Evolutionary conservation across 1,140 invertebrate genomes (phyloP).

Genomic region (Brachionus angularis): DNA sequence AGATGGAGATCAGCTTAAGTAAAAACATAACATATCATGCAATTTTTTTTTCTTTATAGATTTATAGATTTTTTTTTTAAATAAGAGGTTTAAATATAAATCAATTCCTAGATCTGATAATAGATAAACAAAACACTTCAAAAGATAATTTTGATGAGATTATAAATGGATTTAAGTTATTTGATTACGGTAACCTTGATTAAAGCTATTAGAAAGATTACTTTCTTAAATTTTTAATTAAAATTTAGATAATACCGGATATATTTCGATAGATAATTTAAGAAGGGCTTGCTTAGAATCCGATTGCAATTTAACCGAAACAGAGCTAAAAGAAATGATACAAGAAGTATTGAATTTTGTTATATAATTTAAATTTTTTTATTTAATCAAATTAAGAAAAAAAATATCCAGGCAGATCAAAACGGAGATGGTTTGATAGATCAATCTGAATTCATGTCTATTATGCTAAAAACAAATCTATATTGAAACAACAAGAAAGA

Average conservation of each 20-base stretch:
- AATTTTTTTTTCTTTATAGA: too few species aligned
- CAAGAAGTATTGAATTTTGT: conserved; percentile 47
- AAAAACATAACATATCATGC: too few species aligned
- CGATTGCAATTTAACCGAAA: conserved; percentile 51
- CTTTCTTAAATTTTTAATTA: not conserved
- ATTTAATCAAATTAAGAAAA: not conserved
- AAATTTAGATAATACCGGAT: conserved; percentile 48
- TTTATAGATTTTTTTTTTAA: too few species aligned
- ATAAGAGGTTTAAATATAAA: conserved; percentile 52
- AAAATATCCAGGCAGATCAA: conserved; percentile 48
- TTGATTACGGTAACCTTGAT: conserved; percentile 53
- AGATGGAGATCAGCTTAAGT: not conserved
- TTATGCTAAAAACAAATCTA: conserved; percentile 57
- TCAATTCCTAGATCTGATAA: conserved; percentile 55
- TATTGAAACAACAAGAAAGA: conserved; percentile 47
- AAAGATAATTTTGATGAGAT: conserved; percentile 56
- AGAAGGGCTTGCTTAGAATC: conserved; percentile 50
- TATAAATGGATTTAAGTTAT: conserved; percentile 54
- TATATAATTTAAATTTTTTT: not conserved
- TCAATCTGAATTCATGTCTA: conserved; percentile 54
- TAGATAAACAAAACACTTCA: conserved; percentile 54
- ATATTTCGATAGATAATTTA: conserved; percentile 52
- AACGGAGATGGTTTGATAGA: conserved; percentile 55
- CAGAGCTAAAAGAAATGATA: conserved; percentile 55
- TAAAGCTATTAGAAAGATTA: not conserved